Base-by-base conservation (phyloP, 1,140 invertebrate genomes). In the Pseudachorutes palmiensis region DNA sequence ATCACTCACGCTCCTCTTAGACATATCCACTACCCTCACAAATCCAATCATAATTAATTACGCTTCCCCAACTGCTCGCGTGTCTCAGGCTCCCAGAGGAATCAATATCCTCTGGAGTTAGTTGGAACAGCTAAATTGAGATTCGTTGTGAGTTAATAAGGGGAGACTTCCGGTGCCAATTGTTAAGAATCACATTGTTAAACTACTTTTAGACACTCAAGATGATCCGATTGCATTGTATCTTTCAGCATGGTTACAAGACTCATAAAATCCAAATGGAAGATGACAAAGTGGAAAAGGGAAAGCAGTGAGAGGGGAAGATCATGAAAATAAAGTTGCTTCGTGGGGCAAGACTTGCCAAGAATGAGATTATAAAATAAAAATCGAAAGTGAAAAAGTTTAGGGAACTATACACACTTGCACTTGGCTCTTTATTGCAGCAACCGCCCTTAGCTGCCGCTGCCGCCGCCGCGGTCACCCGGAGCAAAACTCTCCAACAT, bases 361-460 rank as follows among this genome's bases (percentile, higher is more conserved):
- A n/a, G n/a, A n/a, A n/a, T n/a, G n/a, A 55, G 24, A 55, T 14
- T n/a, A n/a, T 55, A 55, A 55, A 14, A 55, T 14, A 22, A 55
- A 55, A 55, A 55, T 55, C 12, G 51, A 55, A 55, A 55, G 51
- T 55, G 51, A 55, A 55, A 55, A 55, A 14, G 51, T 55, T 55
- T 5, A 24, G 51, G 9, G 51, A 41, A 41, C 5, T 41, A 5
- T 41, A n/a, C n/a, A n/a, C n/a, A n/a, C n/a, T n/a, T n/a, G n/a
- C n/a, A n/a, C n/a, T n/a, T n/a, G n/a, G n/a, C n/a, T n/a, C n/a
- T n/a, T n/a, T n/a, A n/a, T n/a, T n/a, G n/a, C n/a, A n/a, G n/a
- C n/a, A n/a, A n/a, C n/a, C n/a, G n/a, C n/a, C n/a, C n/a, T n/a
- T n/a, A n/a, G n/a, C n/a, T n/a, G n/a, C n/a, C n/a, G n/a, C n/a